Evolutionary conservation across 2,888 invertebrate genomes (phyloP).

Genomic region (Scaptomyza polygonia): DNA sequence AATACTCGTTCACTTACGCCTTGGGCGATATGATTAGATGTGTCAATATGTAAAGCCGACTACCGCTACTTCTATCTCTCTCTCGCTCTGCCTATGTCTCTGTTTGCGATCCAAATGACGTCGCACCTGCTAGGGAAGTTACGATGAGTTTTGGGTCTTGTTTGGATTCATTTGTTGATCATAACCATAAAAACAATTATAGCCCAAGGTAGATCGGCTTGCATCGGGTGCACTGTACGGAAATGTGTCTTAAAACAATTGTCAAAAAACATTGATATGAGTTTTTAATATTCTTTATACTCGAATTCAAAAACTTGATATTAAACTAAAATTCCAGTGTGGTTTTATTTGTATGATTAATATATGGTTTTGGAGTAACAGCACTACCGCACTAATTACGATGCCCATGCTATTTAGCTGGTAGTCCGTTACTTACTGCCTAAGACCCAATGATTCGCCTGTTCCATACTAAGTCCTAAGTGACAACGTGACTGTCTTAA

Average conservation of each 20-base stretch:
- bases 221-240: not conserved
- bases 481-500: conserved; percentile 3
- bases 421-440: not conserved
- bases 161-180: conserved; percentile 1
- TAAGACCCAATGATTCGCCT: conserved; percentile 5
- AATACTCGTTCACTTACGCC: conserved; percentile 47
- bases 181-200: conserved; percentile 16
- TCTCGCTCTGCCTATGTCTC: not conserved
- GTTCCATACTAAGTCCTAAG: not conserved
- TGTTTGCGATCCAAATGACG: conserved; percentile 46
- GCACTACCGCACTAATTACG: not conserved
- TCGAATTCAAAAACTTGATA: not conserved
- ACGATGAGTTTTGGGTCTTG: not conserved
- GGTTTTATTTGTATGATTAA: not conserved
- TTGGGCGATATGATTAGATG: conserved; percentile 71
- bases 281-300: not conserved
- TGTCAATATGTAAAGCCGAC: conserved; percentile 65
- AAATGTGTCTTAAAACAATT: not conserved
- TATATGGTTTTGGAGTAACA: not conserved
- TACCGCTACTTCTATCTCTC: not conserved
- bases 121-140: conserved; percentile 11
- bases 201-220: not conserved
- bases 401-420: not conserved
- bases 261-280: too few relatives aligned
- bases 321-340: too few relatives aligned